Conservation (phyloP, 2,797 vertebrate genomes). For the Nannoperca australis region DNA sequence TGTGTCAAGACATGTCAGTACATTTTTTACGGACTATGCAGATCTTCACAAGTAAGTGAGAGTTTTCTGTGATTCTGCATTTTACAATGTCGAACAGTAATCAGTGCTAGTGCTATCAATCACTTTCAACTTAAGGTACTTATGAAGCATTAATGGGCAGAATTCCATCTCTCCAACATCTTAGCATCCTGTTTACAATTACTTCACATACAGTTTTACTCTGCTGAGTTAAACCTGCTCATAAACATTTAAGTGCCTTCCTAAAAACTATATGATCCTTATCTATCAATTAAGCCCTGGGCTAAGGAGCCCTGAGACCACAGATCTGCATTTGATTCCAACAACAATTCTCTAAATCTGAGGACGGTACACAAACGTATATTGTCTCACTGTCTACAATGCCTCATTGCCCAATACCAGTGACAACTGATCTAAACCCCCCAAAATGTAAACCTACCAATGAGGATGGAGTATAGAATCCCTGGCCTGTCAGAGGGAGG, state of each 20-base stretch:
- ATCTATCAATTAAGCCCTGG: not conserved
- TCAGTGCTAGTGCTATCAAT: constrained; percentile 20
- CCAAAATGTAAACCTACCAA: constrained; percentile 86
- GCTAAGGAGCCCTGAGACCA: not conserved
- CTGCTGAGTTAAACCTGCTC: not conserved
- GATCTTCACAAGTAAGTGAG: not conserved
- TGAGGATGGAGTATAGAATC: constrained; percentile 95
- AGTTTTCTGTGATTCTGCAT: constrained; percentile 10
- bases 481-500: constrained; percentile 93
- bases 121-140: constrained; percentile 2
- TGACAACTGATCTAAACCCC: not conserved
- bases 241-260: constrained; percentile 12
- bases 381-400: not conserved
- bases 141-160: not conserved
- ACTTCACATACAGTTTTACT: not conserved
- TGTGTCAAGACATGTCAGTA: constrained; percentile 28
- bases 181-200: not conserved
- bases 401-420: not conserved
- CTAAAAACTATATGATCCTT: not conserved
- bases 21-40: constrained; percentile 13
- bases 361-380: not conserved
- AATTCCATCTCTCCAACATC: not conserved
- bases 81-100: constrained; percentile 6
- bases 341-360: not conserved
- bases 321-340: not conserved